Evolutionary conservation across 2,888 invertebrate species (phyloP), one percentile per base, ranked within the genome.

Genomic region (Teleogryllus oceanicus): DNA sequence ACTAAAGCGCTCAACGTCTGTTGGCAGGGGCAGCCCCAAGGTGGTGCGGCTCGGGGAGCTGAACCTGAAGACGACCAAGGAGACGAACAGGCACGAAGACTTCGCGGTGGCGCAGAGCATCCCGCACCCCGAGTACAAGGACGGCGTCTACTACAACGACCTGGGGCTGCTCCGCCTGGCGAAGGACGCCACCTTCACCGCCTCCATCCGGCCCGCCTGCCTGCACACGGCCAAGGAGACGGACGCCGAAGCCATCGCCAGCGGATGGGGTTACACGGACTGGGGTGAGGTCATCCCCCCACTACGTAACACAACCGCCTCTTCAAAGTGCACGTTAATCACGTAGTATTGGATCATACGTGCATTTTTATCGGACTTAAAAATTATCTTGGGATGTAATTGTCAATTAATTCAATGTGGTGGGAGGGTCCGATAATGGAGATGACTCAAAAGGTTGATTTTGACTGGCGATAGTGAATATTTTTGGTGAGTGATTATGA

Each of bases 121-220:
- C 16, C 62, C n/a, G 11, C 81, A 82, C 62, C 82, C 82, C 1
- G 77, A 78, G 11, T 82, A 80, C 79, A 79, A 80, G n/a, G n/a
- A 13, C 8, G 78, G 79, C 11, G 37, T 51, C 49, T 75, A 50
- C 20, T 82, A 82, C 80, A 49, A 81, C 76, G 82, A 82, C 74
- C 80, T 82, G 21, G 82, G 81, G 0, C 82, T 82, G 21, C 49
- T 82, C 49, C 62, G 76, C n/a, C 77, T 82, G 24, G 79, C 74
- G 20, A 76, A 49, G 51, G 78, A 78, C n/a, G 81, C 62, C n/a
- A 50, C 18, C 21, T 80, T 82, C 76, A 51, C 21, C 24, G 79
- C 21, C 10, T 78, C 78, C 76, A 49, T 81, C 20, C 76, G 81
- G 18, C 82, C 82, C 16, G 82, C 82, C 37, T 82, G 82, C 75